These are phyloP conservation scores for Oreochromis aureus DNA, from an alignment of 2,113 vertebrate species.

Conservation along the genomic window DNA sequence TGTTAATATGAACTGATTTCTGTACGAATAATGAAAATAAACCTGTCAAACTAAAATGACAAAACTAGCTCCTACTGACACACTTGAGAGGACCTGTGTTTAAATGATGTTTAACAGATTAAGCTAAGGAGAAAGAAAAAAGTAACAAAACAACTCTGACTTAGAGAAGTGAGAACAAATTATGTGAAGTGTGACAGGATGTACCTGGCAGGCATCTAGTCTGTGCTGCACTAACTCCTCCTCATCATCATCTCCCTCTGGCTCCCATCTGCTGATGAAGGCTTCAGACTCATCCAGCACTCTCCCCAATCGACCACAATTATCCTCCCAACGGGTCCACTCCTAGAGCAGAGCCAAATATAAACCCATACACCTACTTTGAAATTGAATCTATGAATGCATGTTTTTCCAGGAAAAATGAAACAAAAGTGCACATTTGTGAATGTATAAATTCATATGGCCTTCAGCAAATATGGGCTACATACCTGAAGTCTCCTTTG, in stretches of 20 bases:
- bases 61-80: not conserved
- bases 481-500: constrained; percentile 79
- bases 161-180: not conserved
- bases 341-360: constrained; percentile 63
- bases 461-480: constrained; percentile 16
- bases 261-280: constrained; percentile 64
- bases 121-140: not conserved
- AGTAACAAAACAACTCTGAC: not conserved
- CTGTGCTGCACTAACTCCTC: constrained; percentile 66
- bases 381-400: not conserved
- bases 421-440: not conserved
- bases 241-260: constrained; percentile 23
- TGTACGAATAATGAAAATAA: not conserved
- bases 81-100: not conserved
- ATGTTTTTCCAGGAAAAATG: not conserved
- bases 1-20: not conserved
- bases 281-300: constrained; percentile 77
- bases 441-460: not conserved
- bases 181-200: not conserved
- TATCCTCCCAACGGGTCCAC: constrained; percentile 79
- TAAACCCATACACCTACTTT: not conserved
- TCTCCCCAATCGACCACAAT: constrained; percentile 59
- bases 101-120: not conserved
- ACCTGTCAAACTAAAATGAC: not conserved
- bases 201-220: constrained; percentile 79